phyloP scores from a whole-genome alignment of 2,113 vertebrate genomes.

The Martes martes region DNA sequence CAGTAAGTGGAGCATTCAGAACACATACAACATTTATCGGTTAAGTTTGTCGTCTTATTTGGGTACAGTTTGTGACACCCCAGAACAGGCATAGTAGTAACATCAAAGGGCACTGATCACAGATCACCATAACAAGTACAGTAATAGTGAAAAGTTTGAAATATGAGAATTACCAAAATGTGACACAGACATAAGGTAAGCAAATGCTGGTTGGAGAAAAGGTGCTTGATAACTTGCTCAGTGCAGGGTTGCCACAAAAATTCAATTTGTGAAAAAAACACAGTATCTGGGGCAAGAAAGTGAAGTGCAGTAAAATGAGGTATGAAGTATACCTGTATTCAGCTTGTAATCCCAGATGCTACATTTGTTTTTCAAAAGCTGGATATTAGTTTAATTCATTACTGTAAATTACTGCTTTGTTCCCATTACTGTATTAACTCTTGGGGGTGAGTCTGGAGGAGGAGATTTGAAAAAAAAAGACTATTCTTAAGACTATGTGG shows the following conservation, averaged over 20 bases:
- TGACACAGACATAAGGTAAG: neutral
- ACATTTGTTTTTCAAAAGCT: constrained; percentile 21
- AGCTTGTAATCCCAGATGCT: neutral
- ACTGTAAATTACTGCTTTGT: neutral
- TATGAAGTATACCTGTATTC: neutral
- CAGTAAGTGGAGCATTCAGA: neutral
- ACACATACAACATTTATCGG: neutral
- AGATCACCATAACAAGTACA: neutral
- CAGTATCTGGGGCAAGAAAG: neutral
- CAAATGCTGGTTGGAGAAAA: neutral
- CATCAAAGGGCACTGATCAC: neutral
- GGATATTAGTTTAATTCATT: constrained; percentile 28
- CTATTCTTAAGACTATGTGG: neutral
- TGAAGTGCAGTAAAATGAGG: neutral
- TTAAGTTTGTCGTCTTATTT: neutral
- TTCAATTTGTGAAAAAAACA: neutral
- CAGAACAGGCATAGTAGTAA: neutral
- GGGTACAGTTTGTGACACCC: neutral
- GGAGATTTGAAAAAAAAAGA: neutral
- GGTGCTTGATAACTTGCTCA: neutral
- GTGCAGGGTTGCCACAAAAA: neutral
- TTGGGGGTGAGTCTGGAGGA: neutral
- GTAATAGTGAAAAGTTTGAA: neutral
- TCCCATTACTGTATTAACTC: neutral
- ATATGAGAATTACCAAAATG: neutral